phyloP scores from a whole-genome alignment of 2,888 invertebrate species.

The Cataglyphis livida region DNA sequence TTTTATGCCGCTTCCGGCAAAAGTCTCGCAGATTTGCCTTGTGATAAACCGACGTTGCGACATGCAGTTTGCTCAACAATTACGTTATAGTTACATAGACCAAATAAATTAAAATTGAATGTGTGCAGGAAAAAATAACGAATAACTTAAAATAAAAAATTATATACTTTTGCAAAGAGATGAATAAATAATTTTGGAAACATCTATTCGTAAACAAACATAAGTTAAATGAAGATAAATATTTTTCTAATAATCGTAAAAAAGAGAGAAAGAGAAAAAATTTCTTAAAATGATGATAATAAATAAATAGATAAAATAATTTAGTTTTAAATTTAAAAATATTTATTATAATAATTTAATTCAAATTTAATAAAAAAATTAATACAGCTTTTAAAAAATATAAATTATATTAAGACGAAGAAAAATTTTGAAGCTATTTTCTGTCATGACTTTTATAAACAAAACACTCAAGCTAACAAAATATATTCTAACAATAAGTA shows the following conservation, averaged over 20 bases:
- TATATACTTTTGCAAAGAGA: not conserved
- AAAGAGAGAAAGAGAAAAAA: not conserved
- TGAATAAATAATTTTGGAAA: not conserved
- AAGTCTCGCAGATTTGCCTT: slow-evolving; percentile 33
- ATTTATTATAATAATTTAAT: not conserved
- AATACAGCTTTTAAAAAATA: not conserved
- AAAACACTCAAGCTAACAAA: not conserved
- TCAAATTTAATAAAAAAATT: not conserved
- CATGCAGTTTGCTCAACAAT: slow-evolving; percentile 14
- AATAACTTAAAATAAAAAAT: not conserved
- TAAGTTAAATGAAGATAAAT: not conserved
- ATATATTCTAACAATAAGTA: not conserved
- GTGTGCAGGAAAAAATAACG: not conserved
- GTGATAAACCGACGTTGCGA: not conserved
- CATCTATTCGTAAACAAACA: not conserved
- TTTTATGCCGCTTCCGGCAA: slow-evolving; percentile 18
- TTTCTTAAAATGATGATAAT: not conserved
- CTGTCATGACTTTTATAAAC: not conserved
- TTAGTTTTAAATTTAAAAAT: not conserved
- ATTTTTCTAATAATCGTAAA: not conserved
- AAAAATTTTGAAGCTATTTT: not conserved
- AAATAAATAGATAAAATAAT: not conserved
- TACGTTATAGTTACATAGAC: not conserved
- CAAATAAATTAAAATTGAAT: not conserved
- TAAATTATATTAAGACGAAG: not conserved